phyloP scores from a whole-genome alignment of 2,113 vertebrate genomes.

The Anolis sagrei region DNA sequence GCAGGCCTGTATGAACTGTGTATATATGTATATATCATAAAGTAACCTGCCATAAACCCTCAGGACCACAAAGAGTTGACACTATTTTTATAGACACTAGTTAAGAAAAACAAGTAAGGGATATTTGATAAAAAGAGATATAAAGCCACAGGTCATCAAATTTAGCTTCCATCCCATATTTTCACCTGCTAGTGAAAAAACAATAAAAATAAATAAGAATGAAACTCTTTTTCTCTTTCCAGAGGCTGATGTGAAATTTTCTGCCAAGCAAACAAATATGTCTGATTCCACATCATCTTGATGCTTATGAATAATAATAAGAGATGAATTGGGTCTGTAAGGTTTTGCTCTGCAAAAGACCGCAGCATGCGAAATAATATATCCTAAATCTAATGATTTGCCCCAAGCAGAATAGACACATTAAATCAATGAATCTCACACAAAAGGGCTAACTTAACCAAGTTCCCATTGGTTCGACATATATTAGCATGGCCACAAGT shows the following conservation, averaged over 20 bases:
- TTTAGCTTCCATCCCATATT: not conserved
- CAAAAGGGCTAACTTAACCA: too few species aligned
- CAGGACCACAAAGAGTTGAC: slow-evolving; percentile 1
- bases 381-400: not conserved
- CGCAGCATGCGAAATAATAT: not conserved
- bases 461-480: too few species aligned
- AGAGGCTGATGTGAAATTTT: not conserved
- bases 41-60: slow-evolving; percentile 1
- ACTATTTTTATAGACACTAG: not conserved
- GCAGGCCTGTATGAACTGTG: slow-evolving; percentile 17
- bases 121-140: not conserved
- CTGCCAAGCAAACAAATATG: not conserved
- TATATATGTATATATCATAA: slow-evolving; percentile 16
- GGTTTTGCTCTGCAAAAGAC: not conserved
- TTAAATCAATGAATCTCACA: too few species aligned
- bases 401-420: not conserved
- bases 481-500: too few species aligned
- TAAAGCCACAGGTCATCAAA: not conserved
- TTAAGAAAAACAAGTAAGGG: not conserved
- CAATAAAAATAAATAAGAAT: not conserved
- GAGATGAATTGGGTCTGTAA: not conserved
- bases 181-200: too few species aligned
- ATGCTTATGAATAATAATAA: not conserved
- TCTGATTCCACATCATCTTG: not conserved
- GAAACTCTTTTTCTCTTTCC: not conserved